These are phyloP conservation scores for Alauda arvensis DNA, from an alignment of 2,797 vertebrate genomes.

Conservation along the genomic window DNA sequence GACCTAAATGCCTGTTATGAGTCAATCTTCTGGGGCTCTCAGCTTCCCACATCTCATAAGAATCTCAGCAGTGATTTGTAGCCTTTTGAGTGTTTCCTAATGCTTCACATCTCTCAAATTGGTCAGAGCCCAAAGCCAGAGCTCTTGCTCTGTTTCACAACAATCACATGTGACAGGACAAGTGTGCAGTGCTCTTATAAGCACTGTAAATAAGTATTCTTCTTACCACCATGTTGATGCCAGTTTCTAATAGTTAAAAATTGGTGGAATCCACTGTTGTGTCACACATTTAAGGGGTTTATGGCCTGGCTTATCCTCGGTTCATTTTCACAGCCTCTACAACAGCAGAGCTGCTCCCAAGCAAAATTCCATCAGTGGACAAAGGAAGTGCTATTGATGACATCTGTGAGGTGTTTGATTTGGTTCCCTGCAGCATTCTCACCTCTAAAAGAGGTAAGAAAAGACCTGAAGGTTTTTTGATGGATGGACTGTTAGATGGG, in stretches of 20 bases:
- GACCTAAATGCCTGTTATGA: conserved; percentile 18
- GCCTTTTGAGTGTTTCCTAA: neutral
- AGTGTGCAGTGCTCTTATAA: neutral
- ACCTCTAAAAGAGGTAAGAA: neutral
- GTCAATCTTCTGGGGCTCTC: neutral
- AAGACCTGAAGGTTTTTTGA: accelerated
- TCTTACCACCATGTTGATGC: neutral
- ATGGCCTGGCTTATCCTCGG: neutral
- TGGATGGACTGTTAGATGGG: neutral
- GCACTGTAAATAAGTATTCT: too few relatives aligned
- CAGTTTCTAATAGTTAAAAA: neutral
- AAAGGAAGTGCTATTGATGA: neutral
- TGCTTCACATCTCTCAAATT: neutral
- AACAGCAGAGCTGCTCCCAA: neutral
- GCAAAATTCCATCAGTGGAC: neutral
- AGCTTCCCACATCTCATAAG: neutral
- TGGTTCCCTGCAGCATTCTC: accelerated
- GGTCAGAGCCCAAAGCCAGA: neutral
- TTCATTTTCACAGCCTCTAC: neutral
- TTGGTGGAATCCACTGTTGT: neutral
- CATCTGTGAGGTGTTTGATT: neutral
- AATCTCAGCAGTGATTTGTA: conserved; percentile 28
- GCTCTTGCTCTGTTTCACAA: neutral
- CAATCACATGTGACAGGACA: neutral
- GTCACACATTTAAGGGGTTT: neutral